Conservation (phyloP, 2,113 vertebrate species). For the Otis tarda region DNA sequence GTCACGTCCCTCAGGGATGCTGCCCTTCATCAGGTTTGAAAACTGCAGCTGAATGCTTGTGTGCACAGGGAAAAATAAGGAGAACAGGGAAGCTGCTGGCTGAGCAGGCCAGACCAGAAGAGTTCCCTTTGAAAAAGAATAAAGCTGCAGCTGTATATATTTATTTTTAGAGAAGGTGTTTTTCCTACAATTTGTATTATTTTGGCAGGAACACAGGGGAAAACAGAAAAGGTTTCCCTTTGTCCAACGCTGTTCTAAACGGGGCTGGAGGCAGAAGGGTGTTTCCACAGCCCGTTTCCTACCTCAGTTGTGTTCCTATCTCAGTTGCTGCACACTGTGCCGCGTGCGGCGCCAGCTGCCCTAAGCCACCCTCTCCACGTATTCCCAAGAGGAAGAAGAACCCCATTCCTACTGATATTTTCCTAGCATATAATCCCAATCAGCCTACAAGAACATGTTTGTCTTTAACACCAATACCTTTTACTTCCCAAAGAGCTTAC, state of each 20-base stretch:
- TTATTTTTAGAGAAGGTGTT: constrained; percentile 31
- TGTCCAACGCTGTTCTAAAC: not conserved
- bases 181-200: not conserved
- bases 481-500: not conserved
- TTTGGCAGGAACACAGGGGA: not conserved
- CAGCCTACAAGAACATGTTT: not conserved
- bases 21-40: not conserved
- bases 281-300: not conserved
- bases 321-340: not conserved
- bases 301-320: not conserved
- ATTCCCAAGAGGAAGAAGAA: not conserved
- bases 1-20: not conserved
- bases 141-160: constrained; percentile 4
- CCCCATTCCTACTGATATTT: not conserved
- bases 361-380: not conserved
- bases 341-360: rapidly evolving
- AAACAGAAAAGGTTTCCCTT: not conserved
- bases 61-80: not conserved
- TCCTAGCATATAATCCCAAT: not conserved
- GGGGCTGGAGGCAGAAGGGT: not conserved
- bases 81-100: not conserved
- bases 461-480: not conserved
- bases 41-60: not conserved
- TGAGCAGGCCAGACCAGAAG: not conserved
- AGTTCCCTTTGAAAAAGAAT: constrained; percentile 9